Evolutionary conservation across 1,140 invertebrate genomes (phyloP).

Genomic region (Episyrphus balteatus): DNA sequence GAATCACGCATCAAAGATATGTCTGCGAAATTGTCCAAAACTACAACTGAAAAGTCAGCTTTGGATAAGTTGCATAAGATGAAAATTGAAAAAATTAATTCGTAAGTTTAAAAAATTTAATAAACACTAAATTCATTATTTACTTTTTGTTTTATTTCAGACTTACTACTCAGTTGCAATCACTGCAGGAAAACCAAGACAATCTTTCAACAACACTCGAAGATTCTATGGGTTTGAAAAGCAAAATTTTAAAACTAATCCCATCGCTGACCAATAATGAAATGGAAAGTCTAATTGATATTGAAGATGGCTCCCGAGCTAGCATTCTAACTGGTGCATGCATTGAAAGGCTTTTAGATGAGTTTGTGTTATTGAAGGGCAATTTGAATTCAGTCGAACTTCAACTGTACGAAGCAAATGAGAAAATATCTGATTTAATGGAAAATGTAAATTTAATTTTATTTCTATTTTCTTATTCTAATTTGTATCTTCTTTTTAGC

Average conservation of each 20-base stretch:
- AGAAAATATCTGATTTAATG: constrained; percentile 32
- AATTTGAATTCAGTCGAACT: constrained; percentile 27
- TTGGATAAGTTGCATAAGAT: constrained; percentile 32
- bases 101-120: constrained; percentile 8
- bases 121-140: not conserved
- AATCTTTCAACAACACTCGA: constrained; percentile 1
- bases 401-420: constrained; percentile 35
- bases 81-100: constrained; percentile 29
- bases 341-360: constrained; percentile 25
- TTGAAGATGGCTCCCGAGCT: constrained; percentile 8
- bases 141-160: constrained; percentile 2
- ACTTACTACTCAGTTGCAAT: constrained; percentile 22
- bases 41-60: constrained; percentile 24
- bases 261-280: constrained; percentile 14
- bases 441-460: constrained; percentile 22
- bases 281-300: constrained; percentile 29
- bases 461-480: not conserved
- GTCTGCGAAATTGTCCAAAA: constrained; percentile 19
- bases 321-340: constrained; percentile 19
- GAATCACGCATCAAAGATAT: constrained; percentile 25
- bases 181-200: constrained; percentile 22
- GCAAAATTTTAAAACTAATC: constrained; percentile 27
- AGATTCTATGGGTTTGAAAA: constrained; percentile 22
- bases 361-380: constrained; percentile 27
- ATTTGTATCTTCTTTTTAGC: constrained; percentile 8